Evolutionary conservation across 2,888 invertebrate genomes (phyloP), one percentile per base, ranked within the genome.

Genomic region (Selenia dentaria): DNA sequence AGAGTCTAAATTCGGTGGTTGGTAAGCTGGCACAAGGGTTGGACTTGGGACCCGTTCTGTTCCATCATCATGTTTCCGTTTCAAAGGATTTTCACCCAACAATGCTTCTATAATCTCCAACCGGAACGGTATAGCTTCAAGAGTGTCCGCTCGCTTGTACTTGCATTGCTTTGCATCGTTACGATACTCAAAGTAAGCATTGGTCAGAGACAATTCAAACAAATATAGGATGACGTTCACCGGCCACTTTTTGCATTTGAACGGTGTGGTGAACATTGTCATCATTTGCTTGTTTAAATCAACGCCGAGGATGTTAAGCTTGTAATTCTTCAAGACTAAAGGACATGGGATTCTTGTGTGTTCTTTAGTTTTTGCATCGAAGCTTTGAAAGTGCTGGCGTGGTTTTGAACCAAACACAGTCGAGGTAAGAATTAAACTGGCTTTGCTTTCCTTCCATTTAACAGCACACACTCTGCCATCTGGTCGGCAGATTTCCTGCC

Each of bases 371-470:
- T 9, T 9, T 8, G 45, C 32, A 10, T 51, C 47, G 4, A 20
- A 51, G 2, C 38, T 18, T 1, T 51, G 33, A 0, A 28, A 20
- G 9, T 29, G 28, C 29, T 44, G 43, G 8, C 37, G 14, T 4
- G 68, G 67, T 24, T 64, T 57, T 12, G 50, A 43, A 26, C 70
- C 73, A 49, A 57, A 55, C 12, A 40, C 51, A 0, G 65, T 70
- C 2, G 70, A 73, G 10, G 57, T 37, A 36, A 61, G 39, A 13
- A 63, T 42, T 0, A 68, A 60, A 10, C 55, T 45, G 0, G 6
- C 26, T 52, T 63, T 65, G 9, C 42, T 63, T 34, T 72, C 69
- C 40, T 57, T 66, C 70, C 69, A 73, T 50, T 70, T 69, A 3
- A 65, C 52, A 0, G 62, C 40, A 25, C 61, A 54, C 8, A 64